A percentile compares a stretch with the other conserved stretches of the same genome.
These are phyloP conservation scores for Callitettix versicolor DNA, from an alignment of 1,140 invertebrate species.

Conservation along the genomic window DNA sequence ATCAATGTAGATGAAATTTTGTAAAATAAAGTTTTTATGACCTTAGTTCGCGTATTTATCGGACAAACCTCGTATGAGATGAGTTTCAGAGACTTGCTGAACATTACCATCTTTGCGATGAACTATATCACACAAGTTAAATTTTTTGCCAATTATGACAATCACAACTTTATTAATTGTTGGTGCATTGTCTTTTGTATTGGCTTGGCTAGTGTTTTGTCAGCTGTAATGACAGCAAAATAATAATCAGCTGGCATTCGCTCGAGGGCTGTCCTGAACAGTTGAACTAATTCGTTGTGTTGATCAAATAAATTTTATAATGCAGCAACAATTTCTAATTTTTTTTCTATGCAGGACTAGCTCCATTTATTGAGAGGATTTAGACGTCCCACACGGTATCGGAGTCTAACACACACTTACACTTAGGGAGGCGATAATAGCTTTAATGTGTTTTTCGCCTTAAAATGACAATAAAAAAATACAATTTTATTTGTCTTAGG, in stretches of 20 bases:
- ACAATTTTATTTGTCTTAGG: no score
- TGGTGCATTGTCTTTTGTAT: constrained; percentile 36
- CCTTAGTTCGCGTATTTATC: no score
- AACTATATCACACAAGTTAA: constrained; percentile 34
- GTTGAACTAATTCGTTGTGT: constrained; percentile 31
- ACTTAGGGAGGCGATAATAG: no score
- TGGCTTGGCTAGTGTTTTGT: constrained; percentile 31
- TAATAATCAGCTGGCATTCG: constrained; percentile 32
- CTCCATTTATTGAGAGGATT: no score
- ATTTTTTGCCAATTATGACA: constrained; percentile 33
- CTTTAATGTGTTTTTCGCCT: no score
- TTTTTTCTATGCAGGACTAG: no score
- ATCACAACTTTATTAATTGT: constrained; percentile 35
- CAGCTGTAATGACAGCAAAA: constrained; percentile 31
- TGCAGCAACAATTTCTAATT: constrained; percentile 27
- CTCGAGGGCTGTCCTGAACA: constrained; percentile 32
- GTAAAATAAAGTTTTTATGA: no score
- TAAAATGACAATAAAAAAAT: no score
- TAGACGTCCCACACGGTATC: no score
- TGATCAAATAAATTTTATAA: constrained; percentile 32
- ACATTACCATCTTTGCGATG: constrained; percentile 29
- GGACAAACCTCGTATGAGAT: no score
- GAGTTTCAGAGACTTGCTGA: constrained; percentile 33
- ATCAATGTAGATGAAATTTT: no score
- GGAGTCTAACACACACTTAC: no score